Conservation (phyloP, 2,113 vertebrate genomes). For the Dicerorhinus sumatrensis region DNA sequence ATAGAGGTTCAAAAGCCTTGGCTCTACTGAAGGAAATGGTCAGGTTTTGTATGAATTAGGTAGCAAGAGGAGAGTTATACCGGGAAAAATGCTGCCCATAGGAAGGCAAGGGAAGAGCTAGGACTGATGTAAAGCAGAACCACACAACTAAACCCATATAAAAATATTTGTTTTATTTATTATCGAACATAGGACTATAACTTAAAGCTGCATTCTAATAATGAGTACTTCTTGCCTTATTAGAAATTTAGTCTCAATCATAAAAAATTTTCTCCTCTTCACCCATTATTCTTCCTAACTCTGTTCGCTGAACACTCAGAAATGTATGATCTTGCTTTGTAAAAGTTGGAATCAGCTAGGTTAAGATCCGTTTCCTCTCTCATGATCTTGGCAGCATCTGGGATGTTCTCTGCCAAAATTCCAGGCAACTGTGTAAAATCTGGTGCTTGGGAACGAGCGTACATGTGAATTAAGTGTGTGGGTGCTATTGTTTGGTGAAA, state of each 20-base stretch:
- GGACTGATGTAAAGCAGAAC: neutral
- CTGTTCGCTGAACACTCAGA: neutral
- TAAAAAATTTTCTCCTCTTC: neutral
- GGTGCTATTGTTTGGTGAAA: constrained; percentile 46
- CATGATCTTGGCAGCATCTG: constrained; percentile 29
- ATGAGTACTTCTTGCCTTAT: neutral
- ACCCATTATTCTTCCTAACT: neutral
- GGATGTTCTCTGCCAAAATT: neutral
- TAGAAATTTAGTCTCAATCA: neutral
- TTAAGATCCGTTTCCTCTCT: constrained; percentile 40
- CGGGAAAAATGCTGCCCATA: neutral
- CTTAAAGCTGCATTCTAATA: neutral
- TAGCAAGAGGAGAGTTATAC: neutral
- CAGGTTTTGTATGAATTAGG: neutral
- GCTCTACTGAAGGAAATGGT: neutral
- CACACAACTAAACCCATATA: neutral
- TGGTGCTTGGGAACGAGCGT: constrained; percentile 42
- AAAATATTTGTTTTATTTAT: neutral
- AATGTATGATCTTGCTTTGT: neutral
- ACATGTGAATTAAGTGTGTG: neutral
- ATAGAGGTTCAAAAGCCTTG: neutral
- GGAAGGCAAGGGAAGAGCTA: neutral
- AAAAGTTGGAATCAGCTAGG: neutral
- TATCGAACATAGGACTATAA: neutral
- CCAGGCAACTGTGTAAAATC: constrained; percentile 52